Evolutionary conservation across 2,888 invertebrate species (phyloP).

Genomic region (Neelides folsomi): DNA sequence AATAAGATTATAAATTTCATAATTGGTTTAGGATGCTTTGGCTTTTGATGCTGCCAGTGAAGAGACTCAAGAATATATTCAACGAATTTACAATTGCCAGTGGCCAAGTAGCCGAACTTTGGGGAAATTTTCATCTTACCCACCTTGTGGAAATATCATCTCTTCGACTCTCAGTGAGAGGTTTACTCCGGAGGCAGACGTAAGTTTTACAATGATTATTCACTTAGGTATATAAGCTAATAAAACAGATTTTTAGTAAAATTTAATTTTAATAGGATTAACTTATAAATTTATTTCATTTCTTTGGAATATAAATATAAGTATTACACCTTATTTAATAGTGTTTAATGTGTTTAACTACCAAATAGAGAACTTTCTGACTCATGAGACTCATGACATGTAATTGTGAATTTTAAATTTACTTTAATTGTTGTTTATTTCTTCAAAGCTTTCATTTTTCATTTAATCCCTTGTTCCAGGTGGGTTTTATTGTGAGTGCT

Average conservation of each 20-base stretch:
- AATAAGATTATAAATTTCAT: background rate
- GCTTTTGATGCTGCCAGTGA: constrained; percentile 1
- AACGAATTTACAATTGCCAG: constrained; percentile 31
- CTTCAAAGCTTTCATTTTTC: no score
- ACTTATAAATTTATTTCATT: no score
- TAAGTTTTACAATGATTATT: constrained; percentile 13
- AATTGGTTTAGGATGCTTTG: constrained; percentile 6
- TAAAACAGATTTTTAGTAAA: no score
- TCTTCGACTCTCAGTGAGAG: constrained; percentile 24
- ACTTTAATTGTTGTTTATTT: no score
- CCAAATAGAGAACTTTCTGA: no score
- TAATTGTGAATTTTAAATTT: no score
- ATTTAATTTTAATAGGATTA: no score
- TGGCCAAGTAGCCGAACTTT: constrained; percentile 26
- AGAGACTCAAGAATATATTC: constrained; percentile 32
- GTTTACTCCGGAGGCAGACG: constrained; percentile 33
- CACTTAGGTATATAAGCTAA: background rate
- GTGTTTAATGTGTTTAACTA: no score
- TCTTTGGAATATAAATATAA: no score
- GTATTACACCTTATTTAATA: no score
- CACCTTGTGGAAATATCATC: constrained; percentile 29
- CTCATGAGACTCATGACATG: no score
- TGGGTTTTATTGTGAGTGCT: constrained; percentile 35
- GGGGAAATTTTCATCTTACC: constrained; percentile 12
- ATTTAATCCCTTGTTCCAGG: constrained; percentile 22